Evolutionary conservation across 2,888 invertebrate genomes (phyloP).

Genomic region (Buathra laborator): DNA sequence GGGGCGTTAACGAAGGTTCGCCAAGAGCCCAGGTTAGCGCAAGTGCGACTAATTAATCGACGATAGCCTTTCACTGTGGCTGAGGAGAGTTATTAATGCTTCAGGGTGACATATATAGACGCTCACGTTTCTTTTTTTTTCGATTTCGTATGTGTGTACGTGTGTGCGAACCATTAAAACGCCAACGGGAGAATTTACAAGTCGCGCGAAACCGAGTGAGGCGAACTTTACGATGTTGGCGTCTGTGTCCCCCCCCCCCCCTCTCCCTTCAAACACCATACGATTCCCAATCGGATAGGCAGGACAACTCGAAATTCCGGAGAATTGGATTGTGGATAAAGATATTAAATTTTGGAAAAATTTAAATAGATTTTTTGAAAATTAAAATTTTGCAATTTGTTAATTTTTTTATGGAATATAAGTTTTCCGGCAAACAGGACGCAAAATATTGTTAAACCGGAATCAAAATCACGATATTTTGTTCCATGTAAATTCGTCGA

Average conservation of each 20-base stretch:
- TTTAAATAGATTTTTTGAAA: too few species aligned
- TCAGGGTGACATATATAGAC: conserved; percentile 83
- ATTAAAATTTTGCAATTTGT: too few species aligned
- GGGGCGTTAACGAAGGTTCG: conserved; percentile 69
- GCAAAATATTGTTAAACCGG: too few species aligned
- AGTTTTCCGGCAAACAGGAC: too few species aligned
- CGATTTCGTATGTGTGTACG: conserved; percentile 19
- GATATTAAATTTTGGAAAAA: neutral
- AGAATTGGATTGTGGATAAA: neutral
- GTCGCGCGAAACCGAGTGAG: conserved; percentile 77
- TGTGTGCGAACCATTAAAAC: conserved; percentile 82
- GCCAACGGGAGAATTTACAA: conserved; percentile 80
- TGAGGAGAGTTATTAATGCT: conserved; percentile 82
- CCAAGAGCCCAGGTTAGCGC: conserved; percentile 56
- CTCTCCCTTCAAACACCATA: neutral
- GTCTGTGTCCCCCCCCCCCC: conserved; percentile 56
- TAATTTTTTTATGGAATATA: too few species aligned
- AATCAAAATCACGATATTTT: too few species aligned
- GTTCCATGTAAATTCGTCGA: too few species aligned
- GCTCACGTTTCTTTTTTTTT: conserved; percentile 64
- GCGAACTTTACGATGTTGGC: conserved; percentile 82
- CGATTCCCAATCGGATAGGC: conserved; percentile 4
- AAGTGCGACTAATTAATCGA: conserved; percentile 82
- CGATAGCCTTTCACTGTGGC: conserved; percentile 78
- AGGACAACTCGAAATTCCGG: neutral